Evolutionary conservation across 2,113 vertebrate species (phyloP).

Genomic region (Chamaetylas fuelleborni): DNA sequence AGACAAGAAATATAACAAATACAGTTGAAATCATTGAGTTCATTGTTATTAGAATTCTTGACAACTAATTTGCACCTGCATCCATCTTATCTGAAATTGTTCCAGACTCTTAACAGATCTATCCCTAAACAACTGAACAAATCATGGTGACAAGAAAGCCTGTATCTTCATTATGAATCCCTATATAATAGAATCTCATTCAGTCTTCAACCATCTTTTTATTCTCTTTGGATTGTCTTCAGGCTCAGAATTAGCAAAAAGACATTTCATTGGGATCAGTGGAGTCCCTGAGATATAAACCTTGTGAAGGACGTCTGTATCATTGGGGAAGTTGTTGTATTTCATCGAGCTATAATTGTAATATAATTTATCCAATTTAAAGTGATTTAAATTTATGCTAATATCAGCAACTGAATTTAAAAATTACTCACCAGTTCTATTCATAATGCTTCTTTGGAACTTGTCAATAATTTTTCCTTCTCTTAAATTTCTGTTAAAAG

Average conservation of each 20-base stretch:
- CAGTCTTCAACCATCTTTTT: neutral
- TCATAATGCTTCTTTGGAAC: neutral
- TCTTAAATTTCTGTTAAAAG: neutral
- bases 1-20: neutral
- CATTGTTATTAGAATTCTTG: neutral
- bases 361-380: conserved; percentile 14
- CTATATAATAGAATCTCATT: neutral
- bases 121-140: neutral
- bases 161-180: neutral
- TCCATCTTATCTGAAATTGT: neutral
- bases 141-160: neutral
- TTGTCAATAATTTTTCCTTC: neutral
- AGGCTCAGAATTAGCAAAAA: conserved; percentile 28
- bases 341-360: conserved; percentile 1
- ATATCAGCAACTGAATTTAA: neutral
- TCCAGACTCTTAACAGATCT: neutral
- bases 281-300: neutral
- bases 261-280: neutral
- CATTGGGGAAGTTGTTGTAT: conserved; percentile 8
- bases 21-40: neutral
- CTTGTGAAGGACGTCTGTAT: neutral
- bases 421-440: neutral
- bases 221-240: conserved; percentile 4
- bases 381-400: conserved; percentile 19
- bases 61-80: neutral